These are phyloP conservation scores for Pelosia muscerda DNA, from an alignment of 2,888 invertebrate genomes.

Conservation along the genomic window DNA sequence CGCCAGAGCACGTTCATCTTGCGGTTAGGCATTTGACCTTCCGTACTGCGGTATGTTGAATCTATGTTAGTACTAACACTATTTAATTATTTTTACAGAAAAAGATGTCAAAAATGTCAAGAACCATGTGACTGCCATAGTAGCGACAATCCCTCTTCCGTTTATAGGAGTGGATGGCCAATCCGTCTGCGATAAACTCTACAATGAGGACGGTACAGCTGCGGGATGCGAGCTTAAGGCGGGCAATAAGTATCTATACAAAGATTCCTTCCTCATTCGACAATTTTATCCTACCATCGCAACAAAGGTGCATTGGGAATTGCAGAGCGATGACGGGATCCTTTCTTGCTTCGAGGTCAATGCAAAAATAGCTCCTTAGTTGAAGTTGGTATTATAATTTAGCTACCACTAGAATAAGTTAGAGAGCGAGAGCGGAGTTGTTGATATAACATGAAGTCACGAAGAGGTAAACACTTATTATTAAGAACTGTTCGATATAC, in stretches of 20 bases:
- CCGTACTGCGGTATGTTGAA: background rate
- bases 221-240: conserved; percentile 90
- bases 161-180: conserved; percentile 92
- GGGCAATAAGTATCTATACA: conserved; percentile 90
- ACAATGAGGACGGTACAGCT: conserved; percentile 84
- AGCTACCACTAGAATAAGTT: conserved; percentile 5
- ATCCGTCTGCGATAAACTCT: conserved; percentile 89
- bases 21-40: no score
- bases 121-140: conserved; percentile 88
- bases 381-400: background rate
- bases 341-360: conserved; percentile 90
- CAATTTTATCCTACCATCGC: conserved; percentile 82
- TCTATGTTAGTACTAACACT: background rate
- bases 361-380: conserved; percentile 83
- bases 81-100: conserved; percentile 66
- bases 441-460: background rate
- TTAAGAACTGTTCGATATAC: conserved; percentile 2
- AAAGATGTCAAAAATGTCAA: conserved; percentile 83
- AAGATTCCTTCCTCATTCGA: conserved; percentile 87
- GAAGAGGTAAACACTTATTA: background rate
- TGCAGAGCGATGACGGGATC: conserved; percentile 76
- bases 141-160: conserved; percentile 89
- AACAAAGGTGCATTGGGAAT: conserved; percentile 89
- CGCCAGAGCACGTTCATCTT: no score
- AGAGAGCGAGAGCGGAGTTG: no score